Conservation (phyloP, 2,113 vertebrate species). For the Otis tarda region DNA sequence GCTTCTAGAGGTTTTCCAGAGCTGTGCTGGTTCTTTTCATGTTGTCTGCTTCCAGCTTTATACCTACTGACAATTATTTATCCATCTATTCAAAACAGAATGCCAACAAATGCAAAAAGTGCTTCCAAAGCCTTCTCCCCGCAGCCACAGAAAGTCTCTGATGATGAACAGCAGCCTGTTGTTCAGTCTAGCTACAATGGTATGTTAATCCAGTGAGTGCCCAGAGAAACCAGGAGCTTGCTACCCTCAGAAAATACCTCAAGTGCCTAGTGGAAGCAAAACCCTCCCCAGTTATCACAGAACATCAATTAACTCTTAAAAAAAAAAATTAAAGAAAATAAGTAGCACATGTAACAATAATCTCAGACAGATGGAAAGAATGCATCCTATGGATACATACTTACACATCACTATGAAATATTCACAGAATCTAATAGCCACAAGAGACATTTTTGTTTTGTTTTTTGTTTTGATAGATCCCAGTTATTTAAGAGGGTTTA, state of each 20-base stretch:
- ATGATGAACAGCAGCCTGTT: constrained; percentile 29
- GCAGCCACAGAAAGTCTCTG: not conserved
- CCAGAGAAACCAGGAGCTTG: not conserved
- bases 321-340: not conserved
- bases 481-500: not conserved
- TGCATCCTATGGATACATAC: fast-evolving
- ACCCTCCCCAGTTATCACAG: not conserved
- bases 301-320: not conserved
- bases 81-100: constrained; percentile 21
- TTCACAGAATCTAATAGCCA: not conserved
- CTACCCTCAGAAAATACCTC: not conserved
- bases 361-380: not conserved
- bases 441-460: not conserved
- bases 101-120: constrained; percentile 30
- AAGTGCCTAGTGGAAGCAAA: not conserved
- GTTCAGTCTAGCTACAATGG: constrained; percentile 4
- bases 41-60: not conserved
- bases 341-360: not conserved
- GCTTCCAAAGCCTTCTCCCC: constrained; percentile 42
- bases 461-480: not conserved
- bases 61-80: constrained; percentile 16
- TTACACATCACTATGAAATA: not conserved
- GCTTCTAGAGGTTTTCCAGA: not conserved
- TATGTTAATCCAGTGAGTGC: constrained; percentile 41
- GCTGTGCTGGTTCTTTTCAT: not conserved